Conservation (phyloP, 2,113 vertebrate species). For the Oostethus manadensis region DNA sequence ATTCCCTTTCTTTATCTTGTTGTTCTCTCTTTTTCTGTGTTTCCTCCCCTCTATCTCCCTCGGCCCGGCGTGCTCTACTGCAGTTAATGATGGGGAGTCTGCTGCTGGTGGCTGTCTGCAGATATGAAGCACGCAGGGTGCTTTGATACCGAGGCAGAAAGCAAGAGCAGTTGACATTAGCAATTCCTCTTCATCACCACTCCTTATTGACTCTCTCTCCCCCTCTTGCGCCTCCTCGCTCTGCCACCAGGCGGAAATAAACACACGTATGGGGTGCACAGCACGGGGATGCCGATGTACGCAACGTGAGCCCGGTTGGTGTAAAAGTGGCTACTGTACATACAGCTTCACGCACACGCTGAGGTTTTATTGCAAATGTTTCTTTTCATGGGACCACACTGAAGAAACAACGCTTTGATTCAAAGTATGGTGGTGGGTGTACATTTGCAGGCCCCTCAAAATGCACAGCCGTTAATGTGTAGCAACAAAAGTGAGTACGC, state of each 20-base stretch:
- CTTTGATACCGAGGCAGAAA: conserved; percentile 41
- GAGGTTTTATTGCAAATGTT: neutral
- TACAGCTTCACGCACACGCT: neutral
- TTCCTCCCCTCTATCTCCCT: neutral
- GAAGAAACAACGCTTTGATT: too few relatives aligned
- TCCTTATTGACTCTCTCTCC: conserved; percentile 19
- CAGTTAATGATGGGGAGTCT: conserved; percentile 38
- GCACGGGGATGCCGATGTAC: neutral
- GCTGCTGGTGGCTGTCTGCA: conserved; percentile 40
- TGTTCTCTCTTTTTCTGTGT: conserved; percentile 9
- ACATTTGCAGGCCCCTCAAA: too few relatives aligned
- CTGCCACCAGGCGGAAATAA: conserved; percentile 19
- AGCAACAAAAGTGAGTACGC: too few relatives aligned
- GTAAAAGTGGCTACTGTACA: neutral
- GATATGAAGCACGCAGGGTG: conserved; percentile 33
- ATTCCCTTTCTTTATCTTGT: conserved; percentile 13
- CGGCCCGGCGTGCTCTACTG: conserved; percentile 17
- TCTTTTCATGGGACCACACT: too few relatives aligned
- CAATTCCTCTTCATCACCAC: conserved; percentile 52
- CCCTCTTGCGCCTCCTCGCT: conserved; percentile 1
- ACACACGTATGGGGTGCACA: neutral
- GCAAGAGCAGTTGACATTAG: conserved; percentile 38
- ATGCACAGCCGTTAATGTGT: too few relatives aligned
- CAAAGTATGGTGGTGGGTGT: too few relatives aligned
- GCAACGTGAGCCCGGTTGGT: neutral